These are phyloP conservation scores for Gambusia affinis DNA, from an alignment of 2,113 vertebrate species.

Conservation along the genomic window DNA sequence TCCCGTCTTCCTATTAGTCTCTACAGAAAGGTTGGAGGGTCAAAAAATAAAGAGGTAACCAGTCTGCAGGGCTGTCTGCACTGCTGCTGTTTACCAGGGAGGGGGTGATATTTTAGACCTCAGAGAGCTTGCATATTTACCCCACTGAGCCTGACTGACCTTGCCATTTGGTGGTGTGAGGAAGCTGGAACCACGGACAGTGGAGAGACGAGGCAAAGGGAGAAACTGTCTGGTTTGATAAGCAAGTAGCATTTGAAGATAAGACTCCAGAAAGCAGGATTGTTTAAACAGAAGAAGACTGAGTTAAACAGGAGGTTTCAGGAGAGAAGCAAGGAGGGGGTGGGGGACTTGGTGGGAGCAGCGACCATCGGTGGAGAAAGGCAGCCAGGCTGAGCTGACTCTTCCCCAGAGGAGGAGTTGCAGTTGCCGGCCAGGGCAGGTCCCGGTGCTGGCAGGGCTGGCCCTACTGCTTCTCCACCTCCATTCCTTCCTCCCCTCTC, in stretches of 20 bases:
- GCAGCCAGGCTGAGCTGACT: slow-evolving; percentile 76
- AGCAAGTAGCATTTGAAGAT: slow-evolving; percentile 24
- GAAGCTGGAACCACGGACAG: slow-evolving; percentile 60
- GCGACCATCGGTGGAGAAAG: slow-evolving; percentile 34
- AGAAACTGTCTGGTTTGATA: slow-evolving; percentile 22
- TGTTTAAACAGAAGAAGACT: slow-evolving; percentile 17
- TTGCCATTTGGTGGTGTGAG: slow-evolving; percentile 77
- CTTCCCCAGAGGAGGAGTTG: slow-evolving; percentile 74
- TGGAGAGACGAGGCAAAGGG: slow-evolving; percentile 33
- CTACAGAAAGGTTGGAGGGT: slow-evolving; percentile 84
- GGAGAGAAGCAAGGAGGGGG: slow-evolving; percentile 14
- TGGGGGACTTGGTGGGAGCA: slow-evolving; percentile 12
- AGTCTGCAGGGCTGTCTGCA: slow-evolving; percentile 78
- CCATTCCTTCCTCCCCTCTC: slow-evolving; percentile 60
- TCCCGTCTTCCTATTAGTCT: slow-evolving; percentile 80
- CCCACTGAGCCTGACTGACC: slow-evolving; percentile 69
- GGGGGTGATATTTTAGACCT: slow-evolving; percentile 71
- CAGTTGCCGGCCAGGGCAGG: slow-evolving; percentile 76
- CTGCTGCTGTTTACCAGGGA: slow-evolving; percentile 79
- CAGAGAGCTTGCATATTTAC: slow-evolving; percentile 80
- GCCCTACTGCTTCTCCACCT: slow-evolving; percentile 80
- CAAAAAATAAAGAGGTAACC: slow-evolving; percentile 88
- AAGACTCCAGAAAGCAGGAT: slow-evolving; percentile 17
- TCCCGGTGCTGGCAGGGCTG: slow-evolving; percentile 77
- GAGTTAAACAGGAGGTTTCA: slow-evolving; percentile 31